Percentiles rank a stretch among this genome's conserved stretches.
Conservation (phyloP, 2,797 vertebrate species). For the Glossophaga mutica region DNA sequence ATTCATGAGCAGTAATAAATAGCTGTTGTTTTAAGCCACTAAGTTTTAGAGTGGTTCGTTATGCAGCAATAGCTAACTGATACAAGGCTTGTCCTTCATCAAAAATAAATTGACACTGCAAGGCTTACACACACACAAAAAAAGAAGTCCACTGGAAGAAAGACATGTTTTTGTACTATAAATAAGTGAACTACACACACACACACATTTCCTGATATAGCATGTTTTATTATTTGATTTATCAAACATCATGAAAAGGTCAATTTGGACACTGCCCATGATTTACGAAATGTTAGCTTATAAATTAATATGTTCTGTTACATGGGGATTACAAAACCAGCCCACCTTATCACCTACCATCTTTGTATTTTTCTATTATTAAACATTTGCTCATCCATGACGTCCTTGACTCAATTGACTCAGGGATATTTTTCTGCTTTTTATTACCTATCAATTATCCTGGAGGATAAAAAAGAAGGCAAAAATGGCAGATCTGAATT, state of each 20-base stretch:
- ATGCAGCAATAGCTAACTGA: not conserved
- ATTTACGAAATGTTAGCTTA: not conserved
- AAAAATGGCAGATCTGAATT: not conserved
- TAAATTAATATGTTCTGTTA: not conserved
- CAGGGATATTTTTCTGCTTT: not conserved
- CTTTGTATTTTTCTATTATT: not conserved
- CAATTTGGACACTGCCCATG: not conserved
- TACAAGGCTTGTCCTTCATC: not conserved
- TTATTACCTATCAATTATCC: not conserved
- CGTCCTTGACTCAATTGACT: not conserved
- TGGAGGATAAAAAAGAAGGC: not conserved
- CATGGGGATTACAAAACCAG: not conserved
- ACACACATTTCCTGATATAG: not conserved
- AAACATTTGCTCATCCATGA: not conserved
- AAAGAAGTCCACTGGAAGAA: not conserved
- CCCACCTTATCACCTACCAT: not conserved
- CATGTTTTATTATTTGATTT: not conserved
- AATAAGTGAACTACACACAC: not conserved
- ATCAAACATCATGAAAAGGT: not conserved
- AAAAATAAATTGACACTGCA: not conserved
- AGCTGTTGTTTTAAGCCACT: not conserved
- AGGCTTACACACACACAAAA: not conserved
- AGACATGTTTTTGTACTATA: not conserved
- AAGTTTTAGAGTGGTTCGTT: not conserved
- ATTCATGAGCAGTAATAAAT: not conserved